phyloP scores from a whole-genome alignment of 2,888 invertebrate species.

The Helleia helle region DNA sequence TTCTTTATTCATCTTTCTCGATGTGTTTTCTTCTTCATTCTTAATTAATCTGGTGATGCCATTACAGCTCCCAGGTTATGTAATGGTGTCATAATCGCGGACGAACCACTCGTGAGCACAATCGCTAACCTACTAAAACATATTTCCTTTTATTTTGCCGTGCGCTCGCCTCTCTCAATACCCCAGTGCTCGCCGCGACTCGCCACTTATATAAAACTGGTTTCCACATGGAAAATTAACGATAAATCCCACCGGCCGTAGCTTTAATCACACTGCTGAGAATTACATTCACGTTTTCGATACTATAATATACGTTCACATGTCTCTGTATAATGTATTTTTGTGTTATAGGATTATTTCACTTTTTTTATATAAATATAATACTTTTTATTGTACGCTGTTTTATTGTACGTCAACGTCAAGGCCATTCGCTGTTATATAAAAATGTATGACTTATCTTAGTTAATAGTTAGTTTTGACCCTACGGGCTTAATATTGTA shows the following conservation, averaged over 20 bases:
- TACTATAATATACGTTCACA: too few relatives aligned
- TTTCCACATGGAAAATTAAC: conserved; percentile 58
- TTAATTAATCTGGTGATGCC: too few relatives aligned
- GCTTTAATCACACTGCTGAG: conserved; percentile 38
- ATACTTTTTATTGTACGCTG: too few relatives aligned
- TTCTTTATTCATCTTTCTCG: too few relatives aligned
- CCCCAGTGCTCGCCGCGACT: conserved; percentile 29
- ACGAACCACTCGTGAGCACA: conserved; percentile 66
- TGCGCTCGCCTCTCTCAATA: conserved; percentile 42
- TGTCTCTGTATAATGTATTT: background rate
- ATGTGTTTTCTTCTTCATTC: too few relatives aligned
- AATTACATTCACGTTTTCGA: background rate
- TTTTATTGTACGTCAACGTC: too few relatives aligned
- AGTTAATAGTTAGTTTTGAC: too few relatives aligned
- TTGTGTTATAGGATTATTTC: too few relatives aligned
- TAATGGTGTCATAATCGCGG: conserved; percentile 60
- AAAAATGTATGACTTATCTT: too few relatives aligned
- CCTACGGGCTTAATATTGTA: too few relatives aligned
- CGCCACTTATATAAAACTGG: conserved; percentile 58
- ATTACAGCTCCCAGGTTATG: conserved; percentile 55
- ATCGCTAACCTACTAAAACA: conserved; percentile 73
- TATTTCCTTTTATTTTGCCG: conserved; percentile 71
- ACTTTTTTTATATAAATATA: too few relatives aligned
- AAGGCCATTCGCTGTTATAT: too few relatives aligned
- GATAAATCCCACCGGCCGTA: conserved; percentile 50